Evolutionary conservation across 2,797 vertebrate genomes (phyloP), one percentile per base, ranked within the genome.

Genomic region (Cuculus canorus): DNA sequence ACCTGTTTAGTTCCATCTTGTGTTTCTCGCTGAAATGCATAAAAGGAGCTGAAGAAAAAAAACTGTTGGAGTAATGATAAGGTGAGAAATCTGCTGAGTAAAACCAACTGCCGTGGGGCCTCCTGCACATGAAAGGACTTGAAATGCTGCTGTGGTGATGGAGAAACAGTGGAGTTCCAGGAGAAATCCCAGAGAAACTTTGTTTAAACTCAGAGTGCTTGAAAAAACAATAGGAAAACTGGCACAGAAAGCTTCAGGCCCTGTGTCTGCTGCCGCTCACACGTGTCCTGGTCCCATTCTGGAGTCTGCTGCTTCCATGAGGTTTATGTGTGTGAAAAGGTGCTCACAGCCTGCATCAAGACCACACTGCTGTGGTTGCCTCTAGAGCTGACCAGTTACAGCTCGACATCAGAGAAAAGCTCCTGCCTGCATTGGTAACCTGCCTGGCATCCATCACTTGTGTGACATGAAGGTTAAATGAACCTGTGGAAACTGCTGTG

Each of bases 21-120:
- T 53, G 35, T 50, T 86, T 85, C 0, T 0, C 80, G 54, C 32
- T 69, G 61, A 65, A 85, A 73, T 48, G 53, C 14, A 10, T 56
- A 64, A 82, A 86, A 64, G 1, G 15, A 93, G 77, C 37, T 48
- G 72, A 79, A 68, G 32, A 80, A 89, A 93, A 86, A 21, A 57
- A 85, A 71, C 72, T 53, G 6, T 47, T n/a, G 35, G 43, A 93
- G n/a, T 73, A 86, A 79, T 10, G 79, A 54, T 82, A 88, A 82
- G 60, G 86, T 91, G 79, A 91, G 71, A 86, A 95, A 83, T 90
- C 53, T 78, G 37, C 69, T 83, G 47, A 72, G 73, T 37, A 85
- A 92, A 93, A 91, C 76, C 61, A 64, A n/a, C 64, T 53, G 84
- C 94, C 82, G 9, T 1, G 1, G 76, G 76, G 56, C 23, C 33